These are phyloP conservation scores for Sorex maritimensis DNA, from an alignment of 2,797 vertebrate species.

Conservation along the genomic window DNA sequence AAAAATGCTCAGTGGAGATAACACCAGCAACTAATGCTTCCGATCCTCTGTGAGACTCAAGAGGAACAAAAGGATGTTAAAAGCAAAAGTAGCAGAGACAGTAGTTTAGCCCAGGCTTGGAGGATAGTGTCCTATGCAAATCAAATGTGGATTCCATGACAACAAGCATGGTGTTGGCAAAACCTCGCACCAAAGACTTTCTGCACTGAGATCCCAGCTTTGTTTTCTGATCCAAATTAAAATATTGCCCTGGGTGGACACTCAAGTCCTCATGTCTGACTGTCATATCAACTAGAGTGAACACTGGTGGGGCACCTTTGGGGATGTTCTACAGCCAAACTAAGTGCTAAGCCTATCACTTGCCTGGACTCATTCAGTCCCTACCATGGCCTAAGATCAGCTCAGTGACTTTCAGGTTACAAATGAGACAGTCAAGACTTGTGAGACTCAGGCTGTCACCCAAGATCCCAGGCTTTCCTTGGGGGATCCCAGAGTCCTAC, in stretches of 20 bases:
- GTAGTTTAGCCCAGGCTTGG: not conserved
- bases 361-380: not conserved
- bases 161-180: not conserved
- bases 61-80: constrained; percentile 20
- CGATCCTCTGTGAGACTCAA: not conserved
- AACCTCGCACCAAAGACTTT: not conserved
- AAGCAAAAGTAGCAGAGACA: constrained; percentile 19
- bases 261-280: not conserved
- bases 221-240: not conserved
- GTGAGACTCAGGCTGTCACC: not conserved
- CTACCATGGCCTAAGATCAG: not conserved
- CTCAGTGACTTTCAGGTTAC: not conserved
- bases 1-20: not conserved
- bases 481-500: not conserved
- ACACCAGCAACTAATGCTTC: not conserved
- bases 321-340: not conserved
- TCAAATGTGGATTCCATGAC: not conserved
- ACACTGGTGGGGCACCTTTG: not conserved
- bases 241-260: not conserved
- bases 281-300: not conserved
- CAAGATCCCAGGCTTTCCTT: not conserved
- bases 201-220: not conserved
- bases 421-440: not conserved
- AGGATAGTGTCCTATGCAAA: not conserved
- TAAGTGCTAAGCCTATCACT: not conserved